These are phyloP conservation scores for Callithrix jacchus DNA, from an alignment of 2,113 vertebrate genomes.

Conservation along the genomic window DNA sequence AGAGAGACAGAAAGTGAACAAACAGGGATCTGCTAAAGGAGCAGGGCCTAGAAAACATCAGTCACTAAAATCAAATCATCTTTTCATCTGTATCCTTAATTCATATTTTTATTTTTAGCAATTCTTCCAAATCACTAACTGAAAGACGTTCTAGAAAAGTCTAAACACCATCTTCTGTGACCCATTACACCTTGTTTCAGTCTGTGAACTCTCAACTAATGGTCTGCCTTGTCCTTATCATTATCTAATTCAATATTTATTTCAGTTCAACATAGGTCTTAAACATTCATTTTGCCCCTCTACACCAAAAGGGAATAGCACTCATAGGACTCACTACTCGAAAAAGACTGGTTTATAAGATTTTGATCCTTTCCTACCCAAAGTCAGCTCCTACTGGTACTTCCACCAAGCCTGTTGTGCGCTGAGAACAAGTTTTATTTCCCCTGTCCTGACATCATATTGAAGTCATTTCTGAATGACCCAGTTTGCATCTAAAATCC, in stretches of 20 bases:
- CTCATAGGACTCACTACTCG: not conserved
- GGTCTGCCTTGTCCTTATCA: not conserved
- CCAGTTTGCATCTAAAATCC: not conserved
- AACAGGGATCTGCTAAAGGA: not conserved
- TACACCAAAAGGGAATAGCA: not conserved
- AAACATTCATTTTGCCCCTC: not conserved
- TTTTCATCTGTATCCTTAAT: not conserved
- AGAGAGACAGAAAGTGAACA: not conserved
- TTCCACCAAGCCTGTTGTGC: not conserved
- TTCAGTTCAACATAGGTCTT: not conserved
- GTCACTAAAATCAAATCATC: not conserved
- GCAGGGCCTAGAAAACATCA: not conserved
- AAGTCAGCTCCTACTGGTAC: not conserved
- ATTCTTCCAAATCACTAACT: not conserved
- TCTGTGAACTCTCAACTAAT: not conserved
- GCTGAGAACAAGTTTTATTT: not conserved
- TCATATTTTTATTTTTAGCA: not conserved
- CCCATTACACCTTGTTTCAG: not conserved
- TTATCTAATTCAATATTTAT: slow-evolving; percentile 10
- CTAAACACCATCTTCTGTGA: not conserved
- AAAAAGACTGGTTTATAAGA: not conserved
- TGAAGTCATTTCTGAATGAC: not conserved
- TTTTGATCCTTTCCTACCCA: not conserved
- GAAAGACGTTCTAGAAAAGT: not conserved
- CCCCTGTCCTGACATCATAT: not conserved